phyloP scores from a whole-genome alignment of 2,888 invertebrate genomes.

The Torymus auratus region DNA sequence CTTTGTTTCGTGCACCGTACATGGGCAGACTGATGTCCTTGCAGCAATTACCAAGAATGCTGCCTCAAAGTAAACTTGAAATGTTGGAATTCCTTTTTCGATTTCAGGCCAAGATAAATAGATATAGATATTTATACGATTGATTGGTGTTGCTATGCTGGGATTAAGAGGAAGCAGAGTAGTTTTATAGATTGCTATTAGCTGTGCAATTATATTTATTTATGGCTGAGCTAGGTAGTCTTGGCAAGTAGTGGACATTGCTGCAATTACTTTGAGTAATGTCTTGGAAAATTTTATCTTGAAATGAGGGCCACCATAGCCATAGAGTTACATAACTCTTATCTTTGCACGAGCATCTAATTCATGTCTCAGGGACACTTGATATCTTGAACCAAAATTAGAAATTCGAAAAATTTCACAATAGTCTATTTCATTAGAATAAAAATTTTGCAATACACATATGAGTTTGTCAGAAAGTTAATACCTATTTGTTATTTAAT shows the following conservation, averaged over 20 bases:
- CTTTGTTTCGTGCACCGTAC: conserved; percentile 48
- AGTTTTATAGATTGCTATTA: conserved; percentile 54
- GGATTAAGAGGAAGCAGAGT: conserved; percentile 44
- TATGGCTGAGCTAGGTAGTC: conserved; percentile 53
- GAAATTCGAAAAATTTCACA: conserved; percentile 52
- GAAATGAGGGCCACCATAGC: conserved; percentile 67
- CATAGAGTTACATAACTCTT: conserved; percentile 70
- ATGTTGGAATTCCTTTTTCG: conserved; percentile 59
- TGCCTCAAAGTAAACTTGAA: conserved; percentile 53
- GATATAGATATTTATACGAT: conserved; percentile 58
- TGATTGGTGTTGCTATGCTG: conserved; percentile 56
- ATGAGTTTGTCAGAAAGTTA: conserved; percentile 17
- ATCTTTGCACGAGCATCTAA: conserved; percentile 61
- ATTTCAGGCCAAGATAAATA: conserved; percentile 60
- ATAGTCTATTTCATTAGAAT: conserved; percentile 19
- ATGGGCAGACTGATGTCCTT: conserved; percentile 55
- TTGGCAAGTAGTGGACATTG: conserved; percentile 53
- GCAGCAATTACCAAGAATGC: conserved; percentile 55
- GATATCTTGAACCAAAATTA: conserved; percentile 56
- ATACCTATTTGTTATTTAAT: conserved; percentile 65
- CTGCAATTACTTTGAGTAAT: conserved; percentile 55
- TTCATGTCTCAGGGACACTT: conserved; percentile 57
- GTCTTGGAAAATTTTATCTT: conserved; percentile 58
- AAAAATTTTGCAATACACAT: conserved; percentile 24
- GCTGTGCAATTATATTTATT: conserved; percentile 55